Evolutionary conservation across 2,113 vertebrate genomes (phyloP).

Genomic region (Erythrolamprus reginae): DNA sequence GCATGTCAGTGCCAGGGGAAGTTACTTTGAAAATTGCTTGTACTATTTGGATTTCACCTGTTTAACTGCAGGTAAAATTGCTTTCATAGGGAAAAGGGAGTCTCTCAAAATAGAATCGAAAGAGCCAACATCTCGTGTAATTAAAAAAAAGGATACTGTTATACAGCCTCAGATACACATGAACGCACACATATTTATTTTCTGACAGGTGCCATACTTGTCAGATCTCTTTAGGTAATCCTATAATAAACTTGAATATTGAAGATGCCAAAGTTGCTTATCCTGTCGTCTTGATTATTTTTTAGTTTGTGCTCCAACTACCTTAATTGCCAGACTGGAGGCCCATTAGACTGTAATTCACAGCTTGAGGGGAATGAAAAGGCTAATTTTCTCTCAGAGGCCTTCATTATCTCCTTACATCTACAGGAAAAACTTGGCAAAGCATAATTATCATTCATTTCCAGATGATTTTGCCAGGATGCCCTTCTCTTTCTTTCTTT

Average conservation of each 20-base stretch:
- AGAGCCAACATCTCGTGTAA: background rate
- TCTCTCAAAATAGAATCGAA: background rate
- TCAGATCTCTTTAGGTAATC: background rate
- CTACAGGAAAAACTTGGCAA: conserved; percentile 9
- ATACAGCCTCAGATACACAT: background rate
- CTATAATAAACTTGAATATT: background rate
- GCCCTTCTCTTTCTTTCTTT: conserved; percentile 1
- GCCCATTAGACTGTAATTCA: background rate
- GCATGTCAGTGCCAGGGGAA: background rate
- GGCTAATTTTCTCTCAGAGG: conserved; percentile 1
- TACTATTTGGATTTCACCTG: background rate
- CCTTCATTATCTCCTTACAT: conserved; percentile 20
- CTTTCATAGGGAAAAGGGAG: background rate
- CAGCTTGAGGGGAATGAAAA: background rate
- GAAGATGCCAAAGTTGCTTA: background rate
- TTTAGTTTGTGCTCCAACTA: background rate
- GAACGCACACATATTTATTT: background rate
- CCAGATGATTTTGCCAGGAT: conserved; percentile 5
- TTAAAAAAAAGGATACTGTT: background rate
- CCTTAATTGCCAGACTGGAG: background rate
- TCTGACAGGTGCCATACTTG: background rate
- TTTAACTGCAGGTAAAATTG: background rate
- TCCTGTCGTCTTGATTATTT: background rate
- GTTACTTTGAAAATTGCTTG: background rate
- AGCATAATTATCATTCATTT: conserved; percentile 7